phyloP scores from a whole-genome alignment of 2,888 invertebrate species.

The Leptura quadrifasciata region DNA sequence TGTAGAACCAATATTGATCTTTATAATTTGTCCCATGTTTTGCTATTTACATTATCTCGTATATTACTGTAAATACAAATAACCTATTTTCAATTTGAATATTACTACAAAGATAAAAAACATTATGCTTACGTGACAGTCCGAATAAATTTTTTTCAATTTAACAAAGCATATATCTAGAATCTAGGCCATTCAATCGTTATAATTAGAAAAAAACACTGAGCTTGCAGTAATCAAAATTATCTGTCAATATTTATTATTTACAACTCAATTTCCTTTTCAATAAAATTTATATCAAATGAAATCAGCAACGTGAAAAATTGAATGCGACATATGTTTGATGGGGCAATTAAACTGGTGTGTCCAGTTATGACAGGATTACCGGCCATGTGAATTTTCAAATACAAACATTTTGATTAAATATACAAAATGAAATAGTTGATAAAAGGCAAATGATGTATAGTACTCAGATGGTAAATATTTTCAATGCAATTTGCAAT shows the following conservation, averaged over 20 bases:
- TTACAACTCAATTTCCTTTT: neutral
- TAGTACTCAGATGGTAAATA: too few species aligned
- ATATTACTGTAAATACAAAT: too few species aligned
- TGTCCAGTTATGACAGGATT: neutral
- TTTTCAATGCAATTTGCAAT: too few species aligned
- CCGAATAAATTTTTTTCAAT: too few species aligned
- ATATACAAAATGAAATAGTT: neutral
- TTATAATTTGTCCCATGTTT: too few species aligned
- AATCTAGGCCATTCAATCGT: neutral
- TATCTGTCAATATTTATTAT: slow-evolving; percentile 6
- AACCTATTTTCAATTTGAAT: too few species aligned
- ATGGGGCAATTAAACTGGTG: neutral
- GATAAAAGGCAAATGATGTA: too few species aligned
- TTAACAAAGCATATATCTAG: neutral
- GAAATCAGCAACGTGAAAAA: neutral
- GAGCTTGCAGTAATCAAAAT: neutral
- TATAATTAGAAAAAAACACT: neutral
- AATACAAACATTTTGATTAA: neutral
- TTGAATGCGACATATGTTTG: slow-evolving; percentile 2
- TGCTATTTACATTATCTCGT: too few species aligned
- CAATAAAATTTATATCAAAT: neutral
- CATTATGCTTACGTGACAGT: too few species aligned
- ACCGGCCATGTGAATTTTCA: neutral
- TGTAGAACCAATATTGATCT: too few species aligned
- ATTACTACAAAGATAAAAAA: too few species aligned